Conservation (phyloP, 2,888 invertebrate genomes). For the Balanococcus diminutus region DNA sequence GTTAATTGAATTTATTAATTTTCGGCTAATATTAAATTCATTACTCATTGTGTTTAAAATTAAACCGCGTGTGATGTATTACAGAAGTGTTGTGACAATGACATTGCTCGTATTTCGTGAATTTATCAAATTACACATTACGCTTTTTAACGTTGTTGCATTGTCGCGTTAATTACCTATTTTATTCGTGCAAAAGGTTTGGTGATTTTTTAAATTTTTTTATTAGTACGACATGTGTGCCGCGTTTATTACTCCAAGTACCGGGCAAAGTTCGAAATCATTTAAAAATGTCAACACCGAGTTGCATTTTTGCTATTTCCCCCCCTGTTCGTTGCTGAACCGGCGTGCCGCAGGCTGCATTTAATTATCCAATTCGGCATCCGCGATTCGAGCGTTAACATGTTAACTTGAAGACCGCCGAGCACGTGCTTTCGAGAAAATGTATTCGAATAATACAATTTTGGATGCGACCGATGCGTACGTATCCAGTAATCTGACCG, state of each 20-base stretch:
- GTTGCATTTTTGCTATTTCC: neutral
- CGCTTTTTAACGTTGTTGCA: neutral
- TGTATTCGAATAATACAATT: constrained; percentile 28
- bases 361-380: neutral
- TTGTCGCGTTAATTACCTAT: neutral
- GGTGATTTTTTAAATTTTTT: neutral
- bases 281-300: neutral
- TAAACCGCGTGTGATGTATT: neutral
- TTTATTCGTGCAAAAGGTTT: neutral
- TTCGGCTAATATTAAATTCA: neutral
- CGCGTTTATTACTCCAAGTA: neutral
- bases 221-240: neutral
- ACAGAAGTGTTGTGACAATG: constrained; percentile 1
- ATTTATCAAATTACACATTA: neutral
- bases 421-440: constrained; percentile 2
- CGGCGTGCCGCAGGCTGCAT: no score
- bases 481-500: neutral
- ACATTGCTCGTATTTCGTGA: constrained; percentile 30
- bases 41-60: neutral
- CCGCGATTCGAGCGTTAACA: neutral
- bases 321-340: neutral
- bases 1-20: constrained; percentile 29
- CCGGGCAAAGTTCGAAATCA: neutral
- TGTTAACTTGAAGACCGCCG: constrained; percentile 10
- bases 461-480: neutral